Conservation (phyloP, 2,888 invertebrate genomes). For the Dione juno region DNA sequence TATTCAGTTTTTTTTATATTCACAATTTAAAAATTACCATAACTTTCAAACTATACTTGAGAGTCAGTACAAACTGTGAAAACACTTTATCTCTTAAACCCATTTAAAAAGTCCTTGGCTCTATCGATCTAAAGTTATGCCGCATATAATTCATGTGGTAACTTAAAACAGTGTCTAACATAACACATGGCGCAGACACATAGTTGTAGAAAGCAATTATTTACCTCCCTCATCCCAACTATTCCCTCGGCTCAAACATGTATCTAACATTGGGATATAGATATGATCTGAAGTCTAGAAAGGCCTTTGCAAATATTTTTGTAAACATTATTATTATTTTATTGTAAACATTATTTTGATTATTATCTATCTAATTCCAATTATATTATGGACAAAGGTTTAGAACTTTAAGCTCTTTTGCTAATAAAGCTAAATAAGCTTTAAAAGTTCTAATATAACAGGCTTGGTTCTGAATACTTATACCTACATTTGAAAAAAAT, state of each 20-base stretch:
- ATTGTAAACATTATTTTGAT: no score
- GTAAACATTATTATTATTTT: no score
- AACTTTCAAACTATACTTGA: background rate
- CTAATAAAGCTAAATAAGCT: no score
- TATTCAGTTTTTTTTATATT: no score
- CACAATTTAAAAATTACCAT: no score
- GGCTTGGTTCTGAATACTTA: no score
- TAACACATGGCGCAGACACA: slow-evolving; percentile 79
- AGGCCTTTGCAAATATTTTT: slow-evolving; percentile 43
- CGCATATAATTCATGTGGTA: slow-evolving; percentile 60
- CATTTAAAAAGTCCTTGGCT: slow-evolving; percentile 35
- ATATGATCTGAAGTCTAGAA: slow-evolving; percentile 54
- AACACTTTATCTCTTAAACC: slow-evolving; percentile 29
- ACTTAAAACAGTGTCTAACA: slow-evolving; percentile 74
- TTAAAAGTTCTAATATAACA: no score
- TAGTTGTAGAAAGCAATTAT: slow-evolving; percentile 81
- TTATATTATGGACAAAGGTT: no score
- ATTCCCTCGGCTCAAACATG: slow-evolving; percentile 77
- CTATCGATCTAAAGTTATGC: slow-evolving; percentile 48
- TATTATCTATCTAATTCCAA: no score
- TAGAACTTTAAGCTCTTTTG: no score
- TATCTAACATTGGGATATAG: slow-evolving; percentile 57
- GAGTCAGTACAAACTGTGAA: slow-evolving; percentile 7
- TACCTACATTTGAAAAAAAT: no score
- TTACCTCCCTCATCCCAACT: slow-evolving; percentile 80